phyloP scores from a whole-genome alignment of 2,888 invertebrate species.

The Blera fallax region DNA sequence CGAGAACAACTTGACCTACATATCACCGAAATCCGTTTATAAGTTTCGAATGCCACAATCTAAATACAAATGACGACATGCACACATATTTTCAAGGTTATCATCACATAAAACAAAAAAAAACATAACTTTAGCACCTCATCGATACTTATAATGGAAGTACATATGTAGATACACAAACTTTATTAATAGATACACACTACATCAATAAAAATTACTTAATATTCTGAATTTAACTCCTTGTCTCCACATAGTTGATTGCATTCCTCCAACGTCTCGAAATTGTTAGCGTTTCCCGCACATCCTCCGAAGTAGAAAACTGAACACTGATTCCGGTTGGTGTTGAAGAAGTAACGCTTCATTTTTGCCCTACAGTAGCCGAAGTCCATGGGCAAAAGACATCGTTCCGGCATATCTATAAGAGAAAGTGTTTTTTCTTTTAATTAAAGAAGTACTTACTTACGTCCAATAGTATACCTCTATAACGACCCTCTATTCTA shows the following conservation, averaged over 20 bases:
- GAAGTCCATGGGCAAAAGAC: conserved; percentile 85
- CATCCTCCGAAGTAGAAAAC: conserved; percentile 89
- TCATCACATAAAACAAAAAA: conserved; percentile 2
- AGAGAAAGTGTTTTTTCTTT: conserved; percentile 1
- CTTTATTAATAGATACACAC: conserved; percentile 37
- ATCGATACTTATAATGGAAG: conserved; percentile 18
- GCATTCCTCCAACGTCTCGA: conserved; percentile 86
- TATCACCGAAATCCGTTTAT: not conserved
- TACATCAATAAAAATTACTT: not conserved
- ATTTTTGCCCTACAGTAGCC: conserved; percentile 90
- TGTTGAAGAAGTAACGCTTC: conserved; percentile 89
- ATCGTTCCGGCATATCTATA: conserved; percentile 83
- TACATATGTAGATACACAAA: conserved; percentile 21
- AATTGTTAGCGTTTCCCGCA: conserved; percentile 90
- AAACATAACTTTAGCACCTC: conserved; percentile 19
- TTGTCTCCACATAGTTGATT: conserved; percentile 72
- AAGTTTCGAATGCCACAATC: conserved; percentile 9
- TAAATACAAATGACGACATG: conserved; percentile 48
- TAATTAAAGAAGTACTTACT: not conserved
- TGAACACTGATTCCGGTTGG: conserved; percentile 83
- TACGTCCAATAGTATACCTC: conserved; percentile 8
- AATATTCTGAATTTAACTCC: not conserved
- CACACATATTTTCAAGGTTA: conserved; percentile 42
- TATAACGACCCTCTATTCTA: conserved; percentile 45
- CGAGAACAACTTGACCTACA: conserved; percentile 28